Base-by-base conservation (phyloP, 2,797 vertebrate genomes). In the Paratrypauchen microcephalus region DNA sequence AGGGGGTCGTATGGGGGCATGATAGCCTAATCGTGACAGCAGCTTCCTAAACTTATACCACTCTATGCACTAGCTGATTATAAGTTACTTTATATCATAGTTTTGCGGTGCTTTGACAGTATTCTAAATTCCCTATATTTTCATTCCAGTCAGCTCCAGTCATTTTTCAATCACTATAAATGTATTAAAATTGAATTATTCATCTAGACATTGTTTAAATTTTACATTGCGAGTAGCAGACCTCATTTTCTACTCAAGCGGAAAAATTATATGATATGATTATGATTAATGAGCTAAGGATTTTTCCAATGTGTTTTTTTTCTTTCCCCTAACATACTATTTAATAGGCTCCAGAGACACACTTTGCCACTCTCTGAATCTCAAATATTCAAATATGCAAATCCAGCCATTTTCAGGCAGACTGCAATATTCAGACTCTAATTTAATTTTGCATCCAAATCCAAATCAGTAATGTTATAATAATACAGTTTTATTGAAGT, bases 351-450 rank as follows among this genome's bases (percentile, higher is more conserved):
- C 59, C 12, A 52, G 23, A 79, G 58, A 73, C 75, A 68, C 64
- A 55, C 45, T 75, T 24, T 58, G 54, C 66, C 62, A 70, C 73
- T 47, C 23, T 72, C 24, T 55, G 60, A 69, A 73, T 78, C 66
- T 23, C 36, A 80, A 86, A 85, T 74, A 79, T 87, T 83, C 63
- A 85, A 84, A 89, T 72, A 86, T 83, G 82, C 78, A 89, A 86
- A 88, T 86, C 52, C 18, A 50, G 15, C 73, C 73, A 64, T 79
- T 82, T 84, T 83, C 71, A 85, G 78, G 69, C 75, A 80, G 78
- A 36, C 32, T 36, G 8, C 32, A 36, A 8, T 36, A 36, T 36
- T 36, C 32, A 36, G 7, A 36, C 2, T 36, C 32, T 36, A 36
- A 36, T 36, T 36, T 9, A 36, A 9, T 36, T 36, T 36, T 36